Conservation (phyloP, 2,888 invertebrate genomes). For the Omphaloscelis lunosa region DNA sequence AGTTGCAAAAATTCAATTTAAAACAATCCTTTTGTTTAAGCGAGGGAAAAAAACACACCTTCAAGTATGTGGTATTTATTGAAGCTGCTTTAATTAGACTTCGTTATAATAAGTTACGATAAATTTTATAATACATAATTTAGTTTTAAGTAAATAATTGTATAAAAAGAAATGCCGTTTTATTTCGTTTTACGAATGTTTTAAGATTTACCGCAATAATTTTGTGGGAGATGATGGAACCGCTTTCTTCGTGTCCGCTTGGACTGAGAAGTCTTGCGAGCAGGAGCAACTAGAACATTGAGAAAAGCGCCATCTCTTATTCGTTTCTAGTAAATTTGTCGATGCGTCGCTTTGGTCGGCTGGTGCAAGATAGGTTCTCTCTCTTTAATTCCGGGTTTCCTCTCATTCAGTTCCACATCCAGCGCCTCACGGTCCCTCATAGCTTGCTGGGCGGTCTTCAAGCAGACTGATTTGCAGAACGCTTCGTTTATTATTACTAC, state of each 20-base stretch:
- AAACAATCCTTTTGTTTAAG: constrained; percentile 35
- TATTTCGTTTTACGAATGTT: constrained; percentile 35
- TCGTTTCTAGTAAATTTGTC: constrained; percentile 40
- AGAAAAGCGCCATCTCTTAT: constrained; percentile 67
- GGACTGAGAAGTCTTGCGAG: background rate
- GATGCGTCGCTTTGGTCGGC: constrained; percentile 28
- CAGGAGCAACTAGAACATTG: constrained; percentile 16
- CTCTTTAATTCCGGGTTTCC: constrained; percentile 18
- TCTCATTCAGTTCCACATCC: constrained; percentile 58
- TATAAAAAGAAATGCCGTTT: constrained; percentile 56
- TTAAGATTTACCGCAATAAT: background rate
- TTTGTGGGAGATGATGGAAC: background rate
- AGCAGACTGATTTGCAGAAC: constrained; percentile 80
- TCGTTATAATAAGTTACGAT: constrained; percentile 56
- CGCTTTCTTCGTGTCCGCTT: background rate
- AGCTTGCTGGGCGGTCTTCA: constrained; percentile 61
- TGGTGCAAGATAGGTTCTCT: constrained; percentile 35
- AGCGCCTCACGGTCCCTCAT: constrained; percentile 20
- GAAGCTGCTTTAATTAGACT: constrained; percentile 84
- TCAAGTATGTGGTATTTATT: constrained; percentile 78
- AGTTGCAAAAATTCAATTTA: constrained; percentile 24
- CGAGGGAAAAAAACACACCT: constrained; percentile 47
- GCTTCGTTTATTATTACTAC: constrained; percentile 83
- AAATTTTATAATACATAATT: constrained; percentile 8
- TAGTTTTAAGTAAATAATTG: constrained; percentile 46